Evolutionary conservation across 2,113 vertebrate species (phyloP), one percentile per base, ranked within the genome.

Genomic region (Phalacrocorax pelagicus): DNA sequence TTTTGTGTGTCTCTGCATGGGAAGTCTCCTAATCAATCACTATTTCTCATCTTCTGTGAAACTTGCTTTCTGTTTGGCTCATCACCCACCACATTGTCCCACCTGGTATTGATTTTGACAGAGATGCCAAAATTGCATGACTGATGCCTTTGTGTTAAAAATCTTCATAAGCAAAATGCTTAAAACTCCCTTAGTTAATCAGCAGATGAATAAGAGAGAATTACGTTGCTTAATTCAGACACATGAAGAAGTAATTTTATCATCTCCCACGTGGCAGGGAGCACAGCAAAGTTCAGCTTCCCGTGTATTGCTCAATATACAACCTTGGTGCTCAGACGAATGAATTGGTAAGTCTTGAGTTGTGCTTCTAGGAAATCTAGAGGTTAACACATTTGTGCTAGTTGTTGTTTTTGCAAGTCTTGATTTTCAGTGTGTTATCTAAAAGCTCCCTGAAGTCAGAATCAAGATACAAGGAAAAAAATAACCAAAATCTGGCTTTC

Each of bases 191-290:
- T 27, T 54, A 44, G 17, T 5, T 30, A 62, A 75, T 29, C 52
- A 36, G 29, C 2, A n/a, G 61, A 34, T 6, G 2, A 93, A 6
- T 67, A 73, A 46, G 24, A 59, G 22, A 67, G 6, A 47, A 67
- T 58, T 10, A 52, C 1, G 1, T 11, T 59, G 10, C 29, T 81
- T 71, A 32, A 59, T n/a, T 59, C 27, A 47, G 74, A 65, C 81
- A 72, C 9, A 15, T 1, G 5, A 71, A 59, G 19, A 85, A 79
- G 23, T n/a, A 21, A 30, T 67, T 87, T 54, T 47, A 47, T 67
- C 55, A 72, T 38, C 65, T 51, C 42, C 46, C 29, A 44, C 0
- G 0, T 15, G 11, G 44, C 1, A 22, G 52, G 42, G 44, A 59
- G 21, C 26, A 86, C 36, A 65, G 54, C 19, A 38, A 86, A 71